A percentile compares a stretch with the other conserved stretches of the same genome.
Evolutionary conservation across 2,888 invertebrate species (phyloP).

Genomic region (Napeogenes inachia): DNA sequence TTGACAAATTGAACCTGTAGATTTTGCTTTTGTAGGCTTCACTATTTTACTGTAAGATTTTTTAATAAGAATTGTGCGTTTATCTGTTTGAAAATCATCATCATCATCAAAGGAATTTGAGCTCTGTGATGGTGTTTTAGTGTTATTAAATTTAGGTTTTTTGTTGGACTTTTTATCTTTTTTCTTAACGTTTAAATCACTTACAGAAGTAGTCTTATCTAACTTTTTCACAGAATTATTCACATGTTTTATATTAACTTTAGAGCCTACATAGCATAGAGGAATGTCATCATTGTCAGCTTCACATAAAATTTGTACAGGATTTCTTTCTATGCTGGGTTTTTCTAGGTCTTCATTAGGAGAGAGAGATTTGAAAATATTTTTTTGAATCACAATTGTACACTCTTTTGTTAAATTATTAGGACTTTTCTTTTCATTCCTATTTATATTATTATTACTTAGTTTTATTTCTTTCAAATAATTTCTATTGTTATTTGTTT

Average conservation of each 20-base stretch:
- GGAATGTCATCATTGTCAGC: constrained; percentile 64
- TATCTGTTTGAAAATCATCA: constrained; percentile 56
- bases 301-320: constrained; percentile 49
- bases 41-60: constrained; percentile 59
- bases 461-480: constrained; percentile 12
- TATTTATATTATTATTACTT: constrained; percentile 11
- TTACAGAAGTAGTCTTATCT: constrained; percentile 40
- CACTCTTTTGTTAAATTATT: constrained; percentile 67
- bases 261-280: constrained; percentile 39
- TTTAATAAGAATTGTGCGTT: constrained; percentile 57
- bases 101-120: constrained; percentile 49
- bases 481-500: constrained; percentile 6
- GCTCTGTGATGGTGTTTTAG: constrained; percentile 40
- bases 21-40: constrained; percentile 58
- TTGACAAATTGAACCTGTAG: constrained; percentile 67
- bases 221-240: constrained; percentile 34
- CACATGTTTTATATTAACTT: constrained; percentile 35
- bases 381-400: constrained; percentile 64
- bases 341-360: constrained; percentile 14
- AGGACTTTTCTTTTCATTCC: constrained; percentile 46
- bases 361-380: constrained; percentile 46
- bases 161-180: constrained; percentile 22
- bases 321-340: constrained; percentile 25
- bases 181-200: constrained; percentile 30
- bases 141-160: constrained; percentile 22